Base-by-base conservation (phyloP, 1,140 invertebrate species). In the Rhopalosiphum padi region DNA sequence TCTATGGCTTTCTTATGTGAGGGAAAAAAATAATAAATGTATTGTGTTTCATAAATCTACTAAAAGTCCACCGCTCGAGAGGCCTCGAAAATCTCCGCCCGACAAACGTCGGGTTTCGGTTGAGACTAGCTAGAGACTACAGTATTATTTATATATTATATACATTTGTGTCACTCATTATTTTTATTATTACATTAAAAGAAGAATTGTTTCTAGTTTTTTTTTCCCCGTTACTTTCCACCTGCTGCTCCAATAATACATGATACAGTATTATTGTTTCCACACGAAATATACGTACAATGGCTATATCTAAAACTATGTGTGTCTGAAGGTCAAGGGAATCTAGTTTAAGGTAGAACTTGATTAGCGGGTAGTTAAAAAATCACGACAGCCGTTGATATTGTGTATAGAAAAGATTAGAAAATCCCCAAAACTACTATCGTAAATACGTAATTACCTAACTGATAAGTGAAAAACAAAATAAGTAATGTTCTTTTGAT, bases 21-120 rank as follows among this genome's bases (percentile, higher is more conserved):
- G 48, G 51, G 23, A 15, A 30, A 53, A n/a, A 89, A 55, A 90
- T 90, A 90, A 41, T 55, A 90, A 41, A 55, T 21, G 51, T 90
- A 90, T 88, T 53, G 87, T 35, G 87, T 88, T 88, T 88, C 87
- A 53, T 51, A 88, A 88, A 88, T 88, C 87, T 51, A 88, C 87
- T 51, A 88, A 88, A 53, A n/a, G 43, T 87, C 35, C 41, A 46
- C 43, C 46, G 1, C 46, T 1, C 46, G 41, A 51, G 48, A 88
- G 48, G 87, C 87, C 87, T 48, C 46, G 48, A 87, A 87, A 87
- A 87, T 87, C 86, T 46, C 85, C 43, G 85, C 23, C 43, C 43
- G 85, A 87, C 43, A 85, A 43, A 87, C 85, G 43, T 46, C 43
- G 43, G 85, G 85, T 87, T 87, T 87, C 86, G 21, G 46, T 87